Conservation (phyloP, 2,888 invertebrate species). For the Rhyacophila evoluta region DNA sequence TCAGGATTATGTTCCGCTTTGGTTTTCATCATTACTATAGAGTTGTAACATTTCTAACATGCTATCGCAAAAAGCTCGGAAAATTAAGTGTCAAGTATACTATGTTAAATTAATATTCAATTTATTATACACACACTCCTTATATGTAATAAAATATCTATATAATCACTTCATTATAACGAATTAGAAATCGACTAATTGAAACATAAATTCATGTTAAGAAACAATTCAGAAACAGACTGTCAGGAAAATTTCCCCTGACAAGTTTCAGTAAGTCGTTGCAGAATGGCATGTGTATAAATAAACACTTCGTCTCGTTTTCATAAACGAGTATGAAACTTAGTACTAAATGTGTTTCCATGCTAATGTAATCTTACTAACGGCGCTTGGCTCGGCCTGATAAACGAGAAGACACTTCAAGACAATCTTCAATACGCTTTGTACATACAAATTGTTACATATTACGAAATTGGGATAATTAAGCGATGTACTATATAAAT, state of each 20-base stretch:
- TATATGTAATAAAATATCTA: no score
- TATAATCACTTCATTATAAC: not conserved
- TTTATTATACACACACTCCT: no score
- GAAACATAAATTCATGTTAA: no score
- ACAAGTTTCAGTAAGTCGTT: not conserved
- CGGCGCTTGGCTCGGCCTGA: not conserved
- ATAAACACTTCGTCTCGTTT: not conserved
- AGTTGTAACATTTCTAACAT: no score
- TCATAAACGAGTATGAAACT: not conserved
- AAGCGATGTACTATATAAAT: no score
- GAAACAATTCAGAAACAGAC: no score
- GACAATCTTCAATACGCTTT: not conserved
- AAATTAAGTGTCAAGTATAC: no score
- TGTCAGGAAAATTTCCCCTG: not conserved
- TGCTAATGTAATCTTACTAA: not conserved
- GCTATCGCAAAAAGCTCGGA: no score
- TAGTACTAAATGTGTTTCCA: constrained; percentile 17
- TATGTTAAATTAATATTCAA: no score
- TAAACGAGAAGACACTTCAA: not conserved
- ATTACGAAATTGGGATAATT: no score
- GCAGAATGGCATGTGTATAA: not conserved
- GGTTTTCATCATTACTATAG: no score
- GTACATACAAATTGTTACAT: not conserved
- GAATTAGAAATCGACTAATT: not conserved
- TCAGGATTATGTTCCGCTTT: no score